Percentiles rank a stretch among this genome's conserved stretches.
These are phyloP conservation scores for Rhadinocentrus ornatus DNA, from an alignment of 2,797 vertebrate species.

Conservation along the genomic window DNA sequence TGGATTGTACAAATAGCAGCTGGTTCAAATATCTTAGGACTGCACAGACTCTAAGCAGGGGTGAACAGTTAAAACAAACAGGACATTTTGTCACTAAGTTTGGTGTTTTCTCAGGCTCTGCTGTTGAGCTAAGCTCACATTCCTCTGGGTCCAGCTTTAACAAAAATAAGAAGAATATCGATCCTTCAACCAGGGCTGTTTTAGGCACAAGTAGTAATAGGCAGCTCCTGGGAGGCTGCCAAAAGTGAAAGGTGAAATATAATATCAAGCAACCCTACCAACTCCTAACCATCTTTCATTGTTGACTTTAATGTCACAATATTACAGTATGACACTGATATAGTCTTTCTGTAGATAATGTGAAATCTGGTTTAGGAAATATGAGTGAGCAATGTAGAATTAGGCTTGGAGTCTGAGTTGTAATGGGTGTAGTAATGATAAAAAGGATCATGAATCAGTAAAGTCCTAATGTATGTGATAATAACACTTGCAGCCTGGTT, in stretches of 20 bases:
- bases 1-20: not conserved
- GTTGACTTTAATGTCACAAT: not conserved
- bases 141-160: not conserved
- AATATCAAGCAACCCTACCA: not conserved
- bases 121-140: not conserved
- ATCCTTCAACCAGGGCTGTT: too few species aligned
- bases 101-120: not conserved
- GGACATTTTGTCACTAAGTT: too few species aligned
- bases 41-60: not conserved
- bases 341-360: not conserved
- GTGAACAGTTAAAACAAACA: not conserved
- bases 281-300: not conserved
- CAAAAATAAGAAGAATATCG: not conserved
- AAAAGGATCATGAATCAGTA: not conserved
- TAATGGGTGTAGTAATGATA: not conserved
- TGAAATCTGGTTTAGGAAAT: not conserved
- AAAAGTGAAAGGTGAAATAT: not conserved
- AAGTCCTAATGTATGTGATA: not conserved
- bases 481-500: not conserved
- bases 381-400: not conserved
- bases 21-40: not conserved
- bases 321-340: not conserved
- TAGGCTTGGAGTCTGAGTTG: not conserved
- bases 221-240: not conserved
- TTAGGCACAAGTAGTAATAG: not conserved